Base-by-base conservation (phyloP, 2,797 vertebrate species). In the Balearica regulorum region DNA sequence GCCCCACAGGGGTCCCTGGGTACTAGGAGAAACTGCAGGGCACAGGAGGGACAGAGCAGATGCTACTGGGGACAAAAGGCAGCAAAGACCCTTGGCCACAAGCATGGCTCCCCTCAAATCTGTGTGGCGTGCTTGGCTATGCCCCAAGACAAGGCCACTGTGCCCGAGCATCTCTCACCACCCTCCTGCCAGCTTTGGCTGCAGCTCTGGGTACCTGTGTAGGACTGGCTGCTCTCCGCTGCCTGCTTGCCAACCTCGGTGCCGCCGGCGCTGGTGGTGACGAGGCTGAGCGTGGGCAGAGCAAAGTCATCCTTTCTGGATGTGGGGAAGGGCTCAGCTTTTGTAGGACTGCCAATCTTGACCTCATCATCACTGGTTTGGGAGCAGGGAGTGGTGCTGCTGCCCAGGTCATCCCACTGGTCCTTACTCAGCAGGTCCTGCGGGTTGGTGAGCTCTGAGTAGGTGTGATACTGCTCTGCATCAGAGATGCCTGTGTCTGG, bases 341-440 rank as follows among this genome's bases (percentile, higher is more conserved):
- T 97, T 72, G 44, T 93, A 43, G 97, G 98, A 31, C 97, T 98
- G 39, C 96, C 58, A 2, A 94, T 96, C 92, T 98, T 98, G 94
- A 97, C 83, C 46, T 98, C 98, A 2, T 99, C 98, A 2, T 99
- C 98, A 5, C 98, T 99, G 46, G 98, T 98, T 94, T 98, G 98
- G 17, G 99, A 99, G 90, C 98, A 98, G 53, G 98, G 97, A 16
- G 98, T 99, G 35, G 96, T 97, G 35, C 98, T 99, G 97, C 98
- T 99, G 96, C 98, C 98, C 92, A 98, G 87, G 4, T 98, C 98
- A 0, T 98, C 98, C 98, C 98, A 98, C 11, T 95, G 98, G 17
- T 94, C 94, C 64, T 95, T 98, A 13, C 96, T 93, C 75, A 90
- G 95, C 0, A 95, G 89, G 57, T 96, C 96, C 66, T 89, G 98